Conservation (phyloP, 2,888 invertebrate genomes). For the Parthenolecanium corni region DNA sequence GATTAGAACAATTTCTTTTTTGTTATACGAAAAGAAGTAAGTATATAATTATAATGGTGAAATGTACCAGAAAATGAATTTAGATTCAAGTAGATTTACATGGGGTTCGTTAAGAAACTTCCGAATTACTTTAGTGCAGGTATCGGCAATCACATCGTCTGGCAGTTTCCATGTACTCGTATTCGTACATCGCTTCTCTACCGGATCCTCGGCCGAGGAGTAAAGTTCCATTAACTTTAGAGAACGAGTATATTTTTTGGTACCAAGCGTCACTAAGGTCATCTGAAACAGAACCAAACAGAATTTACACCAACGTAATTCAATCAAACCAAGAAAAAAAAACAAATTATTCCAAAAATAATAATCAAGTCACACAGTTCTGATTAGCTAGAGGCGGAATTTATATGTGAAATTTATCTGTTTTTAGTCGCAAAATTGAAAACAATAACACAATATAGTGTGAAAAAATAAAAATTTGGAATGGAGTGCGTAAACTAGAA, state of each 20-base stretch:
- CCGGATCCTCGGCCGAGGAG: slow-evolving; percentile 82
- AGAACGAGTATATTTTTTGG: slow-evolving; percentile 87
- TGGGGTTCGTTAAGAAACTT: slow-evolving; percentile 82
- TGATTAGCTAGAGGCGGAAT: too few species aligned
- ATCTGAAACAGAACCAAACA: slow-evolving; percentile 36
- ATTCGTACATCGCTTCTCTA: slow-evolving; percentile 76
- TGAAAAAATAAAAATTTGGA: too few species aligned
- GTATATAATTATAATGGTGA: neutral
- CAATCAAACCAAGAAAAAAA: neutral
- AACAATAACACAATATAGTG: too few species aligned
- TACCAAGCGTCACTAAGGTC: slow-evolving; percentile 64
- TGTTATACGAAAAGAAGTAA: neutral
- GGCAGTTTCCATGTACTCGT: slow-evolving; percentile 85
- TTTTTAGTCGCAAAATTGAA: too few species aligned
- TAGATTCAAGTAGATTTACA: slow-evolving; percentile 79
- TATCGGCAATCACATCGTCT: slow-evolving; percentile 60
- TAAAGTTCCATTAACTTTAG: slow-evolving; percentile 75
- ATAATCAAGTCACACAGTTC: too few species aligned
- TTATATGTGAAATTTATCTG: too few species aligned
- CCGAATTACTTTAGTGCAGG: slow-evolving; percentile 71
- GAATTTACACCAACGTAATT: neutral
- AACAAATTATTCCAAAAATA: neutral
- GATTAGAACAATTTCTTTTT: neutral
- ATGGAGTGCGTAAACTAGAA: too few species aligned
- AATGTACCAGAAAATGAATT: slow-evolving; percentile 67